Base-by-base conservation (phyloP, 1,140 invertebrate species). In the Aphidius ervi region DNA sequence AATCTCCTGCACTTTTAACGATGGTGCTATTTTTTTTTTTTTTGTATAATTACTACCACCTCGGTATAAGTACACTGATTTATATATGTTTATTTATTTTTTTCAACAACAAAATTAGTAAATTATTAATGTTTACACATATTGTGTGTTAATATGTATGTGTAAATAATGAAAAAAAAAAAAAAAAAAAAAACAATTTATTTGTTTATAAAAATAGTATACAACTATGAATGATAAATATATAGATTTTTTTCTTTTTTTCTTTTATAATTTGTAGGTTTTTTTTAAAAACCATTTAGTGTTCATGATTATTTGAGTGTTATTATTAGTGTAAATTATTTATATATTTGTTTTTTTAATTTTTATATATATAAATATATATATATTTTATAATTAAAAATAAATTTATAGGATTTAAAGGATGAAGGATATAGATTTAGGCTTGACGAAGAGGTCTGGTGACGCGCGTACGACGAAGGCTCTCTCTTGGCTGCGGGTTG, bases 391-490 rank as follows among this genome's bases (percentile, higher is more conserved):
- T 6, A 2, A 46, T 20, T 8, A 60, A 16, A 40, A 59, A 49
- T 66, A 23, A 16, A 59, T 50, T 54, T 58, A 59, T 54, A 39
- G 63, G 61, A 43, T 68, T 56, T 58, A 59, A 59, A 40, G 47
- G 53, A 66, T 64, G 56, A 50, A 50, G 62, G 50, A 67, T 49
- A 71, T 76, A 74, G 73, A 69, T 75, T 75, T 76, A 75, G 74
- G 70, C 69, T 74, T 74, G 74, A 74, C 69, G 72, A 74, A 77
- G 70, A 74, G 76, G 75, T 74, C 75, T 77, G 75, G 77, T 74
- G 76, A 78, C 76, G 75, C 77, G 59, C 46, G 74, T 75, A 76
- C 75, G 75, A 72, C 75, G 75, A 78, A 79, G 72, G 74, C 76
- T 73, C 74, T 76, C 69, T 68, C 52, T 37, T 7, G 39, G 40